Evolutionary conservation across 2,888 invertebrate genomes (phyloP), one percentile per base, ranked within the genome.

Genomic region (Mythimna albipuncta): DNA sequence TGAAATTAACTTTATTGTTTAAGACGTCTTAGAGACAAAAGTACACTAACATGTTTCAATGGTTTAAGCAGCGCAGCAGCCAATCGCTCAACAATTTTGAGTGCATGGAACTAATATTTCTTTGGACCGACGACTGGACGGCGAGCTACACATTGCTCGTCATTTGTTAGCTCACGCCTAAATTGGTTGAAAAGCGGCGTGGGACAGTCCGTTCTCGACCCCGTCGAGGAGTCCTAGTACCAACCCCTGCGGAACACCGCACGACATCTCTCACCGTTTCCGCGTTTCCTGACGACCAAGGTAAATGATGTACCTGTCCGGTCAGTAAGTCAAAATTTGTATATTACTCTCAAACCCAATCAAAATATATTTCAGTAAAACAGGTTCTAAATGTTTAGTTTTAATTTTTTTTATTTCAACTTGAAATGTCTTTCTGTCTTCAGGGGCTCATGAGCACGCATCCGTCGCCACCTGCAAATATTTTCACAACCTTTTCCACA

Each of bases 381-480:
- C 38, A 41, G 26, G 35, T 54, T 44, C 11, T 68, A 13, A 13
- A 32, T 2, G 11, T n/a, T 38, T n/a, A 55, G 19, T 19, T 19
- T 19, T 26, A 13, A 47, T 47, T 50, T 32, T 74, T 76, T 55
- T 63, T 11, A 32, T 66, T 44, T 65, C 11, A 26, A 64, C 35
- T 68, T 55, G 4, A 58, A 67, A 38, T 35, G 21, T 65, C 57
- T 61, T 66, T 6, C 19, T 65, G 50, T 13, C 69, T 64, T 67
- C 21, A 10, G 58, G 10, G 64, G 73, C 55, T 50, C n/a, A 7
- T 64, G 41, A 69, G 52, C 32, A 73, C 69, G 69, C 57, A 64
- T 57, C 61, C 55, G 71, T 64, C 26, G 57, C 69, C 71, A 79
- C 66, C 69, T 80, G 81, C 35, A 83, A 82, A 82, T 81, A 74